Base-by-base conservation (phyloP, 2,797 vertebrate genomes). In the Fundulus diaphanus region DNA sequence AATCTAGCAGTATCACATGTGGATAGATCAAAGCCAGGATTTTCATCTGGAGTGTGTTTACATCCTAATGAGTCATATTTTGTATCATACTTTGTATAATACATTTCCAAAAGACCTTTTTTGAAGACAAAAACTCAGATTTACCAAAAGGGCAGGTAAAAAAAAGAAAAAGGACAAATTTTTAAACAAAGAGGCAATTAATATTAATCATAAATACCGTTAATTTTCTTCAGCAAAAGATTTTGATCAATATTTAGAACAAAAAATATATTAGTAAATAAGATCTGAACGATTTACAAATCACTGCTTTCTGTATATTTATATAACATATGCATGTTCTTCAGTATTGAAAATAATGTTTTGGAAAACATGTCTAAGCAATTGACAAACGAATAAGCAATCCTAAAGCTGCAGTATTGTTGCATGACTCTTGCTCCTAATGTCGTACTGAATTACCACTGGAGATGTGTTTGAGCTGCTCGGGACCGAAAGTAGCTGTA, bases 401-500 rank as follows among this genome's bases (percentile, higher is more conserved):
- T 66, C 42, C 49, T 44, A 68, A 77, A 67, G 44, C 61, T 46
- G 13, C 61, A 75, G 68, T 79, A 67, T 68, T 73, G 42, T 73
- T 83, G 61, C 44, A 63, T 57, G 52, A n/a, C 74, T 77, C 29
- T 37, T 40, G 75, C 57, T 67, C 70, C 70, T 77, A 24, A 15
- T 79, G 67, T 85, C 81, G 61, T 56, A 70, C 74, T 49, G 69
- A 59, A 75, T 74, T 74, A 82, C 68, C 73, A 86, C 29, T 52
- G 71, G 76, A 84, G 82, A 85, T 37, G 35, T 79, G 40, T 80
- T 77, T 74, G 74, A 85, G 68, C 83, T 73, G 79, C 31, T 85
- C 78, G 54, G 70, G 65, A 52, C 27, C 78, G 63, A 82, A 80
- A 84, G 87, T 85, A 89, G 83, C 86, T 86, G 89, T 88, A 88